Conservation (phyloP, 2,888 invertebrate genomes). For the Scaptomyza caliginosa region DNA sequence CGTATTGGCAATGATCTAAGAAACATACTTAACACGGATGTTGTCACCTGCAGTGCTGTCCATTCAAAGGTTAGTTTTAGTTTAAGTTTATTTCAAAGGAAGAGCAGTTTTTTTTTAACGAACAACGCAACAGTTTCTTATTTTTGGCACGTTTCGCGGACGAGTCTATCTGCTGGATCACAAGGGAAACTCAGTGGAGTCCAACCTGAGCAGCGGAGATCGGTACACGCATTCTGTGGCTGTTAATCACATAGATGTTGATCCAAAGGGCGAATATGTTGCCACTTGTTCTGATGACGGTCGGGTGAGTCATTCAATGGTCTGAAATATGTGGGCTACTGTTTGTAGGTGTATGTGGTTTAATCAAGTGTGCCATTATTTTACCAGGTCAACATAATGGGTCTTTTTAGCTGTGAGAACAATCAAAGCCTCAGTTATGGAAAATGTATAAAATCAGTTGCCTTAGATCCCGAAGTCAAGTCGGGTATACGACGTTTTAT, state of each 20-base stretch:
- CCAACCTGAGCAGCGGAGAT: constrained; percentile 84
- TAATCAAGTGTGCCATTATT: constrained; percentile 8
- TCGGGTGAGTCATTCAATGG: constrained; percentile 85
- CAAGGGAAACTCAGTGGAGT: constrained; percentile 91
- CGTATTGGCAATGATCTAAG: constrained; percentile 94
- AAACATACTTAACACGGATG: constrained; percentile 92
- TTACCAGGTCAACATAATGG: constrained; percentile 92
- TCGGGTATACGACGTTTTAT: constrained; percentile 92
- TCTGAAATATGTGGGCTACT: background rate
- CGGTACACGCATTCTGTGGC: constrained; percentile 92
- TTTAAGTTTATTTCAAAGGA: background rate
- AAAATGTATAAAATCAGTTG: constrained; percentile 92
- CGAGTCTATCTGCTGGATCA: constrained; percentile 95
- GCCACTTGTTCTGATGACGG: constrained; percentile 97
- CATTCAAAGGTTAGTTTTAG: constrained; percentile 90
- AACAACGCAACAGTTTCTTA: constrained; percentile 89
- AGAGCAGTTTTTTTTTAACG: background rate
- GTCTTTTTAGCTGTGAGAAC: constrained; percentile 93
- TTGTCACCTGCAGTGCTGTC: constrained; percentile 95
- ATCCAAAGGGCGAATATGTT: constrained; percentile 95
- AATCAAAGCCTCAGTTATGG: constrained; percentile 91
- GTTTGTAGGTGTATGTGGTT: background rate
- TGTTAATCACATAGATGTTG: constrained; percentile 97
- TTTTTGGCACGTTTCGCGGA: constrained; percentile 96
- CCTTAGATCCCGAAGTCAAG: constrained; percentile 93